Base-by-base conservation (phyloP, 2,797 vertebrate species). In the Cyprinella venusta region DNA sequence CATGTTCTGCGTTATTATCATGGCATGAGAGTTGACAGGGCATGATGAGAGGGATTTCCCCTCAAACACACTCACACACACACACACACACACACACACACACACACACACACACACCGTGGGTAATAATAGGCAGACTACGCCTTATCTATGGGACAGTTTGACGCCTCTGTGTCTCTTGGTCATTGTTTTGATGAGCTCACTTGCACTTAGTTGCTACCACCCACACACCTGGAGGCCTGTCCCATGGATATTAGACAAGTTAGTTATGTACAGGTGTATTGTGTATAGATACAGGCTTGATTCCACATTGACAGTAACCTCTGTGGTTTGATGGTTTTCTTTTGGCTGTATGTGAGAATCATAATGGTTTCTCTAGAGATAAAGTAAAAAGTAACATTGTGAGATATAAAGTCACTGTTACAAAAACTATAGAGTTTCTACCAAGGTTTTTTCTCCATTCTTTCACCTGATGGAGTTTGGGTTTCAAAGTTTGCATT, bases 141-240 rank as follows among this genome's bases (percentile, higher is more conserved):
- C 85, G 87, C 82, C 85, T 84, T 89, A 86, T 87, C 89, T 86
- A 89, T 84, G 67, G 88, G 88, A 90, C 90, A 88, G 87, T 87
- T 83, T 89, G 91, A 92, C 89, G 90, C 91, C 91, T 91, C 87
- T 87, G 87, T 92, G 92, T 93, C 92, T 92, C 80, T 83, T 79
- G 83, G 83, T 80, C 89, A 93, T 92, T 91, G 91, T 92, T 90
- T 90, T 86, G 87, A 84, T 86, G 80, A 88, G 88, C 78, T 89
- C 80, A 85, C 26, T 70, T 19, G 36, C 79, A 91, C 90, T 90
- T 90, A 75, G 52, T 69, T 88, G 82, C 83, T 63, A 65, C 68
- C 77, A 54, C 30, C 4, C 63, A 68, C 76, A 87, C 79, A 84
- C 86, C 52, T 72, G 33, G 30, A 70, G 19, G 71, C 72, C 80